Conservation (phyloP, 2,888 invertebrate species). For the Ypsolopha sequella region DNA sequence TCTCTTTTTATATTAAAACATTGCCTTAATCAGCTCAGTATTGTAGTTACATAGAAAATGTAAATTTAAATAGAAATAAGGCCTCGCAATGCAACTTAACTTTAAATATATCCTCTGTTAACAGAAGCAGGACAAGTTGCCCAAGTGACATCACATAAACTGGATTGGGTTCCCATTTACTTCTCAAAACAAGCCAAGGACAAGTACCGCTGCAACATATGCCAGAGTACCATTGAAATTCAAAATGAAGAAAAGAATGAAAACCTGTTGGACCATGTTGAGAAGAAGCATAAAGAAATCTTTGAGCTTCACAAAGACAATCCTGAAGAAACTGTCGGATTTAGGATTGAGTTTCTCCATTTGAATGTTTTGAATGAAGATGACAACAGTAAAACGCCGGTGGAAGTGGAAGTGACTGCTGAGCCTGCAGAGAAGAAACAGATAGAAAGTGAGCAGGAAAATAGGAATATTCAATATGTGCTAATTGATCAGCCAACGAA, state of each 20-base stretch:
- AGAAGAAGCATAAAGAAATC: conserved; percentile 37
- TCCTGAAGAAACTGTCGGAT: conserved; percentile 42
- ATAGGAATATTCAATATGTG: neutral
- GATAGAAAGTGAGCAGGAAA: neutral
- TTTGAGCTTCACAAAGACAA: conserved; percentile 50
- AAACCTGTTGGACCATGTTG: conserved; percentile 35
- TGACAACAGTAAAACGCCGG: neutral
- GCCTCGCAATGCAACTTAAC: no score
- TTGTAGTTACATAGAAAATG: no score
- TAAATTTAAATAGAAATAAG: no score
- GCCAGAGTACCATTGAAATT: conserved; percentile 29
- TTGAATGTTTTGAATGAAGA: conserved; percentile 12
- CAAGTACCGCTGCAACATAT: conserved; percentile 43
- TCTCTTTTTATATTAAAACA: no score
- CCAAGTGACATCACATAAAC: conserved; percentile 9
- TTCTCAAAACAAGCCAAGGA: conserved; percentile 25
- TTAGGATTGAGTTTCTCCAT: conserved; percentile 53
- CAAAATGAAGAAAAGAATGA: conserved; percentile 24
- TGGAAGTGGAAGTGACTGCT: neutral
- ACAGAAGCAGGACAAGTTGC: no score
- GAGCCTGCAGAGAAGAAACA: neutral
- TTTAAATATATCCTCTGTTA: no score
- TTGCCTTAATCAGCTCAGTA: no score
- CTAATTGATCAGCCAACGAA: neutral
- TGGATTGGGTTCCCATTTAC: conserved; percentile 53